Conservation (phyloP, 2,888 invertebrate species). For the Epinotia brunnichana region DNA sequence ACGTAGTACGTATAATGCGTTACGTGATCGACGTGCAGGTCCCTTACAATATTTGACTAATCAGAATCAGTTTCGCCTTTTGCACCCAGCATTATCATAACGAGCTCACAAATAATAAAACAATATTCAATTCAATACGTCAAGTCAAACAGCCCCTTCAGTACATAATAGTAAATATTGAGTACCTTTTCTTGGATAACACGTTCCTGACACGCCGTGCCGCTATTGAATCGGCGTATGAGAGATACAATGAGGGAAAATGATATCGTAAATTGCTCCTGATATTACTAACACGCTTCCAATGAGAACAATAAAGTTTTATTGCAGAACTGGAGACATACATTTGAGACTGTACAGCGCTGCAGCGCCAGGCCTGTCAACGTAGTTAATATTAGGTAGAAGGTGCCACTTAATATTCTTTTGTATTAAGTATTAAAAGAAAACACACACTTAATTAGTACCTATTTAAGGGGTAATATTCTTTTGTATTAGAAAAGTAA, state of each 20-base stretch:
- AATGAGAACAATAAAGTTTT: slow-evolving; percentile 17
- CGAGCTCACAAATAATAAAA: not conserved
- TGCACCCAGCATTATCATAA: too few species aligned
- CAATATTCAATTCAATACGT: not conserved
- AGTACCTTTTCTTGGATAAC: not conserved
- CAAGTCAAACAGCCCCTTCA: not conserved
- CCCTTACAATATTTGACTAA: too few species aligned
- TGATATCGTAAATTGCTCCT: slow-evolving; percentile 12
- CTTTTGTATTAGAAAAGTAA: too few species aligned
- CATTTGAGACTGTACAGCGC: not conserved
- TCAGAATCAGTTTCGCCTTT: too few species aligned
- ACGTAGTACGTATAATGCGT: too few species aligned
- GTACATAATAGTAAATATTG: not conserved
- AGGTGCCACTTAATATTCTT: too few species aligned
- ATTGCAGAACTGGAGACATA: not conserved
- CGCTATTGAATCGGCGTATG: slow-evolving; percentile 11
- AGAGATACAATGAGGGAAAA: slow-evolving; percentile 22
- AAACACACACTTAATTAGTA: too few species aligned
- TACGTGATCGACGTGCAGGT: too few species aligned
- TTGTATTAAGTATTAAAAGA: too few species aligned
- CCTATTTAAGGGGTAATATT: too few species aligned
- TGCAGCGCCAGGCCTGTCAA: too few species aligned
- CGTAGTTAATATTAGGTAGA: too few species aligned
- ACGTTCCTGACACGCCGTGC: not conserved
- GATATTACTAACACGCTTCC: not conserved